Evolutionary conservation across 2,113 vertebrate species (phyloP).

Genomic region (Hemibagrus wyckioides): DNA sequence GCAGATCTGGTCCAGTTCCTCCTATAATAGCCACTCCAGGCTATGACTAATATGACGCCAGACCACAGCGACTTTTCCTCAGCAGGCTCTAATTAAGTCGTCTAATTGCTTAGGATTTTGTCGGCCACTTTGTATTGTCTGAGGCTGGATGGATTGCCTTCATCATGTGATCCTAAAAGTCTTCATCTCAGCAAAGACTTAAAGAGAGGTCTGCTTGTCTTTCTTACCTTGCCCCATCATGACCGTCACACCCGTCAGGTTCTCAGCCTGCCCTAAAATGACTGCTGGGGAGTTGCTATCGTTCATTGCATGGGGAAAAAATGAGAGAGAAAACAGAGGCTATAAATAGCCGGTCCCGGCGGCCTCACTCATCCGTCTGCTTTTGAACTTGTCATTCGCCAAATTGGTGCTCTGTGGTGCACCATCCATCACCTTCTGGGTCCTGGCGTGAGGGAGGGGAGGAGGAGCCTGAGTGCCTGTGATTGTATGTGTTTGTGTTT

Average conservation of each 20-base stretch:
- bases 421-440: constrained; percentile 51
- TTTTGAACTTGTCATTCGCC: constrained; percentile 59
- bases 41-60: constrained; percentile 3
- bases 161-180: not conserved
- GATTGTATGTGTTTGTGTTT: constrained; percentile 8
- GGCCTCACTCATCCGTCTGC: constrained; percentile 53
- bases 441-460: constrained; percentile 9
- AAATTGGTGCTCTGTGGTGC: constrained; percentile 52
- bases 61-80: not conserved
- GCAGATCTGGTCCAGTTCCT: constrained; percentile 23
- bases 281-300: constrained; percentile 26
- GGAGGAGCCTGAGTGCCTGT: constrained; percentile 14
- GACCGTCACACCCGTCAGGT: constrained; percentile 4
- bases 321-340: constrained; percentile 39
- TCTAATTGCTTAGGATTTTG: constrained; percentile 2
- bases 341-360: constrained; percentile 46
- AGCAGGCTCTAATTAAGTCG: constrained; percentile 12
- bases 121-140: not conserved
- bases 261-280: constrained; percentile 26
- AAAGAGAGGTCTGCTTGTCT: not conserved
- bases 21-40: not conserved
- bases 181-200: not conserved
- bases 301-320: constrained; percentile 31
- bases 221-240: not conserved
- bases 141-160: not conserved